These are phyloP conservation scores for Mellilla xanthometata DNA, from an alignment of 2,888 invertebrate genomes.

Conservation along the genomic window DNA sequence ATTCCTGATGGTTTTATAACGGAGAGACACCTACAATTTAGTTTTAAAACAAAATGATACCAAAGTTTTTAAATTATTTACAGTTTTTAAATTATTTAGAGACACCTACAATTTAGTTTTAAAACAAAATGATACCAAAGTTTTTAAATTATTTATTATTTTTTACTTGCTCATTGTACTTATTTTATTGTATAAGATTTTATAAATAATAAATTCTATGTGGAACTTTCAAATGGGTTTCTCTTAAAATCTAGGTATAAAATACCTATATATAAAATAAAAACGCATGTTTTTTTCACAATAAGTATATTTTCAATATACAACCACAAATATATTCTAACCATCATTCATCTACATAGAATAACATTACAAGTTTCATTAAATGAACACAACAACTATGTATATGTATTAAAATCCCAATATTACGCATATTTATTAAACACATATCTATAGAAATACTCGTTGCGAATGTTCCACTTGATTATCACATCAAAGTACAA, in stretches of 20 bases:
- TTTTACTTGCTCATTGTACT: conserved; percentile 2
- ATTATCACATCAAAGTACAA: conserved; percentile 17
- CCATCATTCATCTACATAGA: not conserved
- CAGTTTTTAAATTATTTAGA: no score
- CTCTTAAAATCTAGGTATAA: not conserved
- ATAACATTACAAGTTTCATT: conserved; percentile 20
- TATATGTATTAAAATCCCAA: not conserved
- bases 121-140: conserved; percentile 6
- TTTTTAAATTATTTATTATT: not conserved
- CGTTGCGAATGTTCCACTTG: conserved; percentile 22
- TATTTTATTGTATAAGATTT: not conserved
- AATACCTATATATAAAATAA: no score
- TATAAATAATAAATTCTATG: conserved; percentile 14
- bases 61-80: no score
- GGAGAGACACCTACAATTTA: no score
- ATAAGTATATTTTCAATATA: conserved; percentile 2
- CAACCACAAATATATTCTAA: conserved; percentile 4
- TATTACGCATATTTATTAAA: not conserved
- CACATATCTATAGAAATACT: not conserved
- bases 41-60: no score
- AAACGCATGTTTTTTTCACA: no score
- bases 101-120: no score
- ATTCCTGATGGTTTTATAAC: no score
- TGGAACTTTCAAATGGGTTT: not conserved
- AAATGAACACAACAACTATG: conserved; percentile 13